Evolutionary conservation across 2,113 vertebrate species (phyloP).

Genomic region (Azemiops feae): DNA sequence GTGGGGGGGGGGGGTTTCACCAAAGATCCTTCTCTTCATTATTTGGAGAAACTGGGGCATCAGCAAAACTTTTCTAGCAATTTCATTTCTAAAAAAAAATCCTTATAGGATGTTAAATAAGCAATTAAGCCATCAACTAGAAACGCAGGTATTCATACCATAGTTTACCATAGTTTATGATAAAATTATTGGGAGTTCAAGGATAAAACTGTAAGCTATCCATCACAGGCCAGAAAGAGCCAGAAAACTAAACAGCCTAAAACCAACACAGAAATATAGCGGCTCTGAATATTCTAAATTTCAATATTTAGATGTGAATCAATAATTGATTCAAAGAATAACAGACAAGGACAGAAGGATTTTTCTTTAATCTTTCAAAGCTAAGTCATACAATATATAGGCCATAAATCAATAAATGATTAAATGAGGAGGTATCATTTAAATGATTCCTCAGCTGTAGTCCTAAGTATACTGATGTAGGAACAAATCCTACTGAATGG

Average conservation of each 20-base stretch:
- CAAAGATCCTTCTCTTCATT: neutral
- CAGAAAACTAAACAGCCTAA: neutral
- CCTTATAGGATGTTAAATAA: constrained; percentile 6
- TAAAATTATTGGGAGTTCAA: neutral
- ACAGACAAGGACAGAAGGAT: neutral
- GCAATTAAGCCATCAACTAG: neutral
- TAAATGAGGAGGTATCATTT: neutral
- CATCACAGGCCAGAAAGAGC: neutral
- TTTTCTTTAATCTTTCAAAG: neutral
- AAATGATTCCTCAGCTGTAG: neutral
- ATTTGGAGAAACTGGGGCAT: neutral
- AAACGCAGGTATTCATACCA: neutral
- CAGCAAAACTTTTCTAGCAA: neutral
- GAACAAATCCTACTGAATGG: neutral
- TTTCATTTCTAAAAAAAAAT: constrained; percentile 29
- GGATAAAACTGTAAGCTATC: neutral
- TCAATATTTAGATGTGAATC: neutral
- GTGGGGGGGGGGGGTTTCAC: neutral
- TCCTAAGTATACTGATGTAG: neutral
- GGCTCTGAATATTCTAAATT: neutral
- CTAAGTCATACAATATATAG: neutral
- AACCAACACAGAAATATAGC: neutral
- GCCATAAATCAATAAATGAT: neutral
- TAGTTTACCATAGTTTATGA: neutral
- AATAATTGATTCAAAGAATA: neutral